Base-by-base conservation (phyloP, 2,888 invertebrate species). In the Caenorhabditis parvicauda region DNA sequence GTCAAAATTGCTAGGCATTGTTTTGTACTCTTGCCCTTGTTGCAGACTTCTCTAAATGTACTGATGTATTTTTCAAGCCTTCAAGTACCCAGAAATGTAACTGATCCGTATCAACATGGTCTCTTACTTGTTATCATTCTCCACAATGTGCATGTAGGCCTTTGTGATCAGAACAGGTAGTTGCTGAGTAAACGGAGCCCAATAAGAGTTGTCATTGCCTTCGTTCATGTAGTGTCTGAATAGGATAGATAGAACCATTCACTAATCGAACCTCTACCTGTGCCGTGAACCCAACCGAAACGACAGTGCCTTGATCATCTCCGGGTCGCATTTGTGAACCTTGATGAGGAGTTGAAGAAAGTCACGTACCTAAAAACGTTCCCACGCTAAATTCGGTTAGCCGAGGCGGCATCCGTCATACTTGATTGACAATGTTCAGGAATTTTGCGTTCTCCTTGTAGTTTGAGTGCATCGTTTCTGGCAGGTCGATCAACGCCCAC, bases 111-210 rank as follows among this genome's bases (percentile, higher is more conserved):
- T 29, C 46, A n/a, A 21, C 35, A 12, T 17, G 3, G 14, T 14
- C 22, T 22, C 43, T 35, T 53, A 68, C 68, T 61, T 63, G 48
- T 53, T 65, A 44, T 68, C 64, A 19, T 63, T 62, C 17, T 57
- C 67, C 17, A 67, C 65, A 5, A 72, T 62, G 24, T 63, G 41
- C 50, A 65, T 52, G 42, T 72, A 72, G 42, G 65, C 59, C 48
- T 64, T 64, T 25, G 64, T 69, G 55, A 72, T 67, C 29, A 62
- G 49, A n/a, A 67, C 55, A 19, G 72, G 67, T 41, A 72, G 62
- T 54, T 72, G 72, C 57, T 72, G 72, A 9, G 67, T 69, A 53
- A 72, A 72, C 27, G 72, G 72, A 24, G 69, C 67, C 72, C 72
- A 72, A 51, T 69, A 72, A 47, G 69, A 64, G 54, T 69, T 69